A percentile compares a stretch with the other conserved stretches of the same genome.
These are phyloP conservation scores for Oriolus oriolus DNA, from an alignment of 2,113 vertebrate genomes.

Conservation along the genomic window DNA sequence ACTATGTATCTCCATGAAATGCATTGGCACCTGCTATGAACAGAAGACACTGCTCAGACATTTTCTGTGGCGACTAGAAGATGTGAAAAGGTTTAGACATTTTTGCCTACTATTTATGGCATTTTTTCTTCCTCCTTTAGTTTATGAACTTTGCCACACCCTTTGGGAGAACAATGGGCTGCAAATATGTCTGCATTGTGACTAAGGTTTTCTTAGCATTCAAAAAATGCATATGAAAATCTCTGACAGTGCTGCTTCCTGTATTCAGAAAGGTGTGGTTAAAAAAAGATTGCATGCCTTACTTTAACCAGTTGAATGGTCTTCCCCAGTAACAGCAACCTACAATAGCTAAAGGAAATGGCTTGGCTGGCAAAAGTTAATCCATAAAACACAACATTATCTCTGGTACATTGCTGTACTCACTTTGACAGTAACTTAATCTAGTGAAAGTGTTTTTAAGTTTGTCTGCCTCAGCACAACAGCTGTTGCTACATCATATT, in stretches of 20 bases:
- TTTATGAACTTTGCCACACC: constrained; percentile 49
- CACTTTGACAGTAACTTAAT: background rate
- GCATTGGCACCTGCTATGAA: background rate
- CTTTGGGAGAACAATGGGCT: background rate
- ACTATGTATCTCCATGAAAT: background rate
- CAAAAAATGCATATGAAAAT: background rate
- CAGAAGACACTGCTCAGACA: background rate
- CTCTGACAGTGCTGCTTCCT: background rate
- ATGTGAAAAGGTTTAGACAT: background rate
- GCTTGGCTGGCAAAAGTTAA: background rate
- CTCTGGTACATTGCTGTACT: background rate
- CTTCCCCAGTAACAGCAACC: background rate
- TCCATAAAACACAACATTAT: background rate
- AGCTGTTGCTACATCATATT: background rate
- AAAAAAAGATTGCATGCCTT: background rate
- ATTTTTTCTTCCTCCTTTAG: background rate
- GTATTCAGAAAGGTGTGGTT: constrained; percentile 8
- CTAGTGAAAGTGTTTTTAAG: background rate
- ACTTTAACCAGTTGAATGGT: background rate
- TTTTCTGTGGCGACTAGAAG: background rate
- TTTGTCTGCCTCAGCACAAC: background rate
- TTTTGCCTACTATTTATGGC: background rate
- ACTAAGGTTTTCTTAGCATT: background rate
- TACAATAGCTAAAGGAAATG: background rate
- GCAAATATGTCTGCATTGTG: background rate